A percentile compares a stretch with the other conserved stretches of the same genome.
phyloP scores from a whole-genome alignment of 64 coral and sea anemone species.

The Anthopleura sola region DNA sequence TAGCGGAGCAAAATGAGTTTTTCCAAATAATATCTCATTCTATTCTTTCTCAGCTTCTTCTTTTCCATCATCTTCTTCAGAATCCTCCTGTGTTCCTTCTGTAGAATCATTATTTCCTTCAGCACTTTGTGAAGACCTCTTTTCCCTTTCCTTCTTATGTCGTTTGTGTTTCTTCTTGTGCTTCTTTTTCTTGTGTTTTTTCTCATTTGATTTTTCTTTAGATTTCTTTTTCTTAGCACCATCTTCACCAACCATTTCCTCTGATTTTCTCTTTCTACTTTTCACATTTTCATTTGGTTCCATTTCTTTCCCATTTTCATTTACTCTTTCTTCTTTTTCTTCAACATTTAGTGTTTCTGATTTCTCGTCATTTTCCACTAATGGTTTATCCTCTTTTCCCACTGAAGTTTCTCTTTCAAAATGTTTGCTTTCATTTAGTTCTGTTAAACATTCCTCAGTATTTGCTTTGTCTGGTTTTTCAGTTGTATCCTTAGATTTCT shows the following conservation, averaged over 20 bases:
- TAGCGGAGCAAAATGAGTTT: no score
- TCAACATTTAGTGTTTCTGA: neutral
- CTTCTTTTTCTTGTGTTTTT: conserved; percentile 60
- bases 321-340: no score
- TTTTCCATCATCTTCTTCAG: conserved; percentile 13
- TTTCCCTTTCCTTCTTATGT: conserved; percentile 52
- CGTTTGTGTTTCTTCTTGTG: conserved; percentile 67
- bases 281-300: conserved; percentile 7
- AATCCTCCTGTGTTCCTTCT: conserved; percentile 12
- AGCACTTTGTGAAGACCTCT: neutral
- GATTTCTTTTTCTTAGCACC: conserved; percentile 9
- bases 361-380: neutral
- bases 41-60: neutral
- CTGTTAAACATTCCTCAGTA: neutral
- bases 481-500: no score
- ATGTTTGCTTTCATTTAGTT: neutral
- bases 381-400: neutral
- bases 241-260: neutral
- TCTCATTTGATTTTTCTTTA: conserved; percentile 52
- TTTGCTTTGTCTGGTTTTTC: no score
- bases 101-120: conserved; percentile 17
- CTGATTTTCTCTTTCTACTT: neutral
- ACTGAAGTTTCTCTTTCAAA: neutral
- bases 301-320: neutral
- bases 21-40: no score